Evolutionary conservation across 2,113 vertebrate genomes (phyloP), one percentile per base, ranked within the genome.

Genomic region (Festucalex cinctus): DNA sequence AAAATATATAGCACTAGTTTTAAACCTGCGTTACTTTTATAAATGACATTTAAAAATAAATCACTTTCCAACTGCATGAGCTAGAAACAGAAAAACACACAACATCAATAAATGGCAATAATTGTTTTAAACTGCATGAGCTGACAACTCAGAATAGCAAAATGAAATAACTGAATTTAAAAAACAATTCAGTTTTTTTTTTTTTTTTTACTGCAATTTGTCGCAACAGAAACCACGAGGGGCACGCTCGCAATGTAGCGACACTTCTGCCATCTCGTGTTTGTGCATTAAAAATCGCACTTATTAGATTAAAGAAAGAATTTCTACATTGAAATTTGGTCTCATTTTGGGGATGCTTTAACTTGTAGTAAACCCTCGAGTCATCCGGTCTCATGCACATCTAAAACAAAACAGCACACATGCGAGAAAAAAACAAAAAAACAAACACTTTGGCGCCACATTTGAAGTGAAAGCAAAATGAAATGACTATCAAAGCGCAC

Each of bases 391-490:
- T 13, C 19, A 56, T 14, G 8, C 63, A 66, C 22, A 35, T 41
- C n/a, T 76, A 32, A 49, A 69, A 68, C 48, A 65, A 53, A 70
- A 13, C 51, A 14, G 51, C 51, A 54, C 22, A 54, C n/a, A 26
- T 22, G 22, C 51, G 10, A 54, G 22, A 22, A 51, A 51, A 5
- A 53, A 53, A 53, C 19, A 19, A 22, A 51, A 51, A 5, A 53
- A 53, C 24, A 46, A 19, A 22, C 51, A 14, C n/a, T 14, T 26
- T 26, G 22, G 22, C 9, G 51, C 51, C 51, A 14, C 51, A 14
- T 26, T 26, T n/a, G 22, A 26, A 22, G 5, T 26, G 51, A 54
- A 54, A 54, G 51, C 51, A 20, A 10, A 54, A 41, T 22, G 59
- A 14, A 37, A 22, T 12, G 43, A 46, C 43, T 44, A 22, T 37